These are phyloP conservation scores for Eclectus roratus DNA, from an alignment of 2,113 vertebrate genomes.

Conservation along the genomic window DNA sequence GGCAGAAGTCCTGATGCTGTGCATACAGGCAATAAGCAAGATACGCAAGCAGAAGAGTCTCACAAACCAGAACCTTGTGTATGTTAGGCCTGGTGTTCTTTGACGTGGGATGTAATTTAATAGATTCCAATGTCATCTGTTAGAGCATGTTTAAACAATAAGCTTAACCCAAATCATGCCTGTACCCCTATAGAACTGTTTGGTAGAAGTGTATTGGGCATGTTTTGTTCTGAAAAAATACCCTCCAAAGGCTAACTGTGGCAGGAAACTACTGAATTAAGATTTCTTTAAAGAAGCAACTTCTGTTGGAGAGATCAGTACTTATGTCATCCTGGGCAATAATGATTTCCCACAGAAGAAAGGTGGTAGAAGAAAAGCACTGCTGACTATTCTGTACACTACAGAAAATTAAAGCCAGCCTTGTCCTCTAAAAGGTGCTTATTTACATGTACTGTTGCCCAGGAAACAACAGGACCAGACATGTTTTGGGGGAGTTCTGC, in stretches of 20 bases:
- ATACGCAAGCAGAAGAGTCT: neutral
- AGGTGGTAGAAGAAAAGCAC: neutral
- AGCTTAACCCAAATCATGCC: neutral
- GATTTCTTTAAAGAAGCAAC: neutral
- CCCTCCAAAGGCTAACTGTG: neutral
- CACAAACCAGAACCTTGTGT: constrained; percentile 10
- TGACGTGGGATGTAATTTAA: neutral
- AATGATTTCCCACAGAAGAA: neutral
- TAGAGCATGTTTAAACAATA: neutral
- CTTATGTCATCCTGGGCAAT: neutral
- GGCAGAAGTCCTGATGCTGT: constrained; percentile 1
- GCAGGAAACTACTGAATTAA: neutral
- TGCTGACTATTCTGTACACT: neutral
- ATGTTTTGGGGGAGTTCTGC: neutral
- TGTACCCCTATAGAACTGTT: neutral
- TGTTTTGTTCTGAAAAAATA: neutral
- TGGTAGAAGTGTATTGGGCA: too few species aligned
- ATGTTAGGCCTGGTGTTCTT: neutral
- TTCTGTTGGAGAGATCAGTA: neutral
- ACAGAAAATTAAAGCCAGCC: neutral
- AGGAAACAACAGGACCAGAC: neutral
- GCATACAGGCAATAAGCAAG: neutral
- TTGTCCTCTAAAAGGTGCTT: neutral
- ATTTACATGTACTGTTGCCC: neutral
- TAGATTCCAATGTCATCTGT: neutral